Evolutionary conservation across 2,888 invertebrate genomes (phyloP).

Genomic region (Cantharis flavilabris): DNA sequence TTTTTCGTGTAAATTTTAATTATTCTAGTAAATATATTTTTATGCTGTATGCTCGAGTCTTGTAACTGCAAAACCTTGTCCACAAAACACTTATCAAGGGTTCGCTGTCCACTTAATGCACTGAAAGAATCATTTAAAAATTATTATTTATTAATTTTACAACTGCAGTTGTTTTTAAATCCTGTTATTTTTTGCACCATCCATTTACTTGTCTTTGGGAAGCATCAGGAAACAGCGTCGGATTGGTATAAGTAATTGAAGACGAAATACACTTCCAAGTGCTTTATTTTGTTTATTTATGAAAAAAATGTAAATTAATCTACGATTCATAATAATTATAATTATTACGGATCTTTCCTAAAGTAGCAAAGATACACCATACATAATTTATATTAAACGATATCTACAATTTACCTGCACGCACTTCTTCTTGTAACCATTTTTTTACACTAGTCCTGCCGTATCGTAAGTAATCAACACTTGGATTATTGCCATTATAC

Average conservation of each 20-base stretch:
- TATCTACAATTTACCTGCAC: conserved; percentile 45
- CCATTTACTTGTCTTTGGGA: no score
- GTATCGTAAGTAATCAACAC: conserved; percentile 38
- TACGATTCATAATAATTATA: conserved; percentile 54
- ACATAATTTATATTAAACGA: conserved; percentile 43
- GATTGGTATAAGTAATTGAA: neutral
- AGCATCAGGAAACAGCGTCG: neutral
- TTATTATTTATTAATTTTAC: no score
- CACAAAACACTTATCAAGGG: no score
- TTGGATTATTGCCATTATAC: conserved; percentile 45
- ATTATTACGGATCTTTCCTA: conserved; percentile 41
- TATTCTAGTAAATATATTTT: no score
- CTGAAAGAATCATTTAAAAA: no score
- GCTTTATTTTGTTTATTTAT: conserved; percentile 66
- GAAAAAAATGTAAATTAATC: conserved; percentile 72
- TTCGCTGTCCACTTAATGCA: no score
- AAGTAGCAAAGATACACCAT: conserved; percentile 46
- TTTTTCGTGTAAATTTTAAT: neutral
- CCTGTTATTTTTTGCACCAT: no score
- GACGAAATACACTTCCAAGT: conserved; percentile 34
- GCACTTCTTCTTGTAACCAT: conserved; percentile 30
- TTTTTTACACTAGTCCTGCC: conserved; percentile 42
- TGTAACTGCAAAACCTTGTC: no score
- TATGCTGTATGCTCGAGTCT: no score
- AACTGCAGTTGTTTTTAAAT: no score